Evolutionary conservation across 2,113 vertebrate genomes (phyloP).

Genomic region (Pterocles gutturalis): DNA sequence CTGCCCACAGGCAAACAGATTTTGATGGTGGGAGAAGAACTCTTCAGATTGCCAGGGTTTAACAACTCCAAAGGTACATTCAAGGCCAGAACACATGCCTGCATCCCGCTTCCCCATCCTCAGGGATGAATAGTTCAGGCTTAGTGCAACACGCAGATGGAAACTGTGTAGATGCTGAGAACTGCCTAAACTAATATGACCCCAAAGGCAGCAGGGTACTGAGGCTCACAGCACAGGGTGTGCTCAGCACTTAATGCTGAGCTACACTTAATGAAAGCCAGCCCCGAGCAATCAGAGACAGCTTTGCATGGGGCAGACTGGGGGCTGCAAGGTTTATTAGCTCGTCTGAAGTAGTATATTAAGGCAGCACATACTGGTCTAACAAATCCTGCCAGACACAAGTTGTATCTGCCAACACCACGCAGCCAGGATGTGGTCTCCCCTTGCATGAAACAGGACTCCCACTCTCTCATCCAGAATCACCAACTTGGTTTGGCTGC

Average conservation of each 20-base stretch:
- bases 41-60: background rate
- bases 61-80: background rate
- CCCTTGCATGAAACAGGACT: background rate
- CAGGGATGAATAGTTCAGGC: background rate
- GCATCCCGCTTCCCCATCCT: rapidly evolving
- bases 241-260: background rate
- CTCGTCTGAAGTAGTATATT: rapidly evolving
- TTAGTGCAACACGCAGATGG: rapidly evolving
- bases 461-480: background rate
- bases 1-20: background rate
- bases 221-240: background rate
- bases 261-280: background rate
- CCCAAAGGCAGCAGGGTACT: background rate
- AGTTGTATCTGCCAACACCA: background rate
- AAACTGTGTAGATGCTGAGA: background rate
- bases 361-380: background rate
- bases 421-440: background rate
- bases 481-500: background rate
- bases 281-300: rapidly evolving
- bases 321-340: background rate
- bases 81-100: background rate
- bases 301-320: background rate
- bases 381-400: background rate
- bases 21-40: background rate
- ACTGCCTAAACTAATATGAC: background rate